phyloP scores from a whole-genome alignment of 2,797 vertebrate genomes.

The Schizopygopsis pylzovi region DNA sequence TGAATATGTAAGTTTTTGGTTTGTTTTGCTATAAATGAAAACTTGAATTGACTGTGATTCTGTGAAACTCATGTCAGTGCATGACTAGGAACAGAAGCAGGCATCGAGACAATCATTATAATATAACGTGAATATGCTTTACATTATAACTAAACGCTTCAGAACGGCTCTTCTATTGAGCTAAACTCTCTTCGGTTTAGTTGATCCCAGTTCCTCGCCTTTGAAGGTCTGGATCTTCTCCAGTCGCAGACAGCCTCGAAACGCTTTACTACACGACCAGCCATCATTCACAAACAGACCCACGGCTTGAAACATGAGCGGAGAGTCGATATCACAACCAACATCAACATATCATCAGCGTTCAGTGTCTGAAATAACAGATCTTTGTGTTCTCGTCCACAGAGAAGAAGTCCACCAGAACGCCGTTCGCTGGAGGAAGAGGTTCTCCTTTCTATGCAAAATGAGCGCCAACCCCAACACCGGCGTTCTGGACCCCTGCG shows the following conservation, averaged over 20 bases:
- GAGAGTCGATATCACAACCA: constrained; percentile 6
- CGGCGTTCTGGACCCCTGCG: constrained; percentile 91
- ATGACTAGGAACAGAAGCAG: not conserved
- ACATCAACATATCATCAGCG: constrained; percentile 19
- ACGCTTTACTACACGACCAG: not conserved
- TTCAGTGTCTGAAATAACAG: constrained; percentile 18
- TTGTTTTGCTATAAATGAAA: not conserved
- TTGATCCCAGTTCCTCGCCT: constrained; percentile 31
- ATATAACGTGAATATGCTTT: not conserved
- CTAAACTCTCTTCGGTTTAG: not conserved
- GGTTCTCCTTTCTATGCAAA: constrained; percentile 93
- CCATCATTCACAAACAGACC: constrained; percentile 34
- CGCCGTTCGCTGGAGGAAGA: constrained; percentile 93
- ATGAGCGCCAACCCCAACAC: constrained; percentile 97
- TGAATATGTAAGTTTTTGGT: not conserved
- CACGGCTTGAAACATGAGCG: constrained; percentile 5
- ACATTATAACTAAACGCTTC: not conserved
- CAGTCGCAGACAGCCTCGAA: not conserved
- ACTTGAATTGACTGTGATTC: not conserved
- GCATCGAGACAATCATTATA: not conserved
- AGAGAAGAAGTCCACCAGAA: constrained; percentile 95
- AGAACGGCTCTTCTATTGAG: not conserved
- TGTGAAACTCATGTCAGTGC: not conserved
- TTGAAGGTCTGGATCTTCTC: constrained; percentile 7
- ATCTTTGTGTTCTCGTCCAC: constrained; percentile 5